Evolutionary conservation across 1,140 invertebrate genomes (phyloP).

Genomic region (Macrobrachium rosenbergii): DNA sequence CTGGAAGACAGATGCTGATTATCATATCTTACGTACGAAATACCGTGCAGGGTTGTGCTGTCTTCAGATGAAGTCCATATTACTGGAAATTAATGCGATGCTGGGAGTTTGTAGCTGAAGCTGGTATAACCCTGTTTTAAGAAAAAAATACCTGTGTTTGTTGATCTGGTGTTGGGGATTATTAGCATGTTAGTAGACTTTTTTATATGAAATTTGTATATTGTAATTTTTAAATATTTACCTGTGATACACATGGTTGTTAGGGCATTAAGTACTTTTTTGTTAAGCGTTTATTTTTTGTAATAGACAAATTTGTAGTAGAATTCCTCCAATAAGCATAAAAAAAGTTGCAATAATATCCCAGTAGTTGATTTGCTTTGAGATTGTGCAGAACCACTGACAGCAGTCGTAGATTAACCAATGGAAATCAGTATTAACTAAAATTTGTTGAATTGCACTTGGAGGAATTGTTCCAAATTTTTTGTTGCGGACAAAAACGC

Average conservation of each 20-base stretch:
- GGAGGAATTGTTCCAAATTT: no score
- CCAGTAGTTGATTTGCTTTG: no score
- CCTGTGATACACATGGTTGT: conserved; percentile 27
- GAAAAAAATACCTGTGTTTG: conserved; percentile 17
- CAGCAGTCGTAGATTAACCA: no score
- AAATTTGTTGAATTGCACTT: no score
- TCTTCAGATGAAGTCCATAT: no score
- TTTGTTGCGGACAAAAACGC: no score
- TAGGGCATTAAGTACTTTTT: conserved; percentile 3
- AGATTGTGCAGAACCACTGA: no score
- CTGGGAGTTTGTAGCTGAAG: conserved; percentile 16
- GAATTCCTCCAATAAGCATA: neutral
- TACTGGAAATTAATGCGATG: neutral
- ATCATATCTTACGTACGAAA: no score
- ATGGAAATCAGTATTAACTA: no score
- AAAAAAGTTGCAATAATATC: neutral
- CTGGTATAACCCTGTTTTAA: neutral
- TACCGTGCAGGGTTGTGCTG: no score
- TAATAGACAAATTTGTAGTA: neutral
- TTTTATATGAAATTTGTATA: conserved; percentile 17
- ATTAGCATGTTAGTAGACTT: neutral
- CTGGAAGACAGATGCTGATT: no score
- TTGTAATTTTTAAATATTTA: conserved; percentile 10
- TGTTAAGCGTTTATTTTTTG: neutral
- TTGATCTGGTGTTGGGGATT: conserved; percentile 8